Base-by-base conservation (phyloP, 2,113 vertebrate genomes). In the Apteryx mantelli region DNA sequence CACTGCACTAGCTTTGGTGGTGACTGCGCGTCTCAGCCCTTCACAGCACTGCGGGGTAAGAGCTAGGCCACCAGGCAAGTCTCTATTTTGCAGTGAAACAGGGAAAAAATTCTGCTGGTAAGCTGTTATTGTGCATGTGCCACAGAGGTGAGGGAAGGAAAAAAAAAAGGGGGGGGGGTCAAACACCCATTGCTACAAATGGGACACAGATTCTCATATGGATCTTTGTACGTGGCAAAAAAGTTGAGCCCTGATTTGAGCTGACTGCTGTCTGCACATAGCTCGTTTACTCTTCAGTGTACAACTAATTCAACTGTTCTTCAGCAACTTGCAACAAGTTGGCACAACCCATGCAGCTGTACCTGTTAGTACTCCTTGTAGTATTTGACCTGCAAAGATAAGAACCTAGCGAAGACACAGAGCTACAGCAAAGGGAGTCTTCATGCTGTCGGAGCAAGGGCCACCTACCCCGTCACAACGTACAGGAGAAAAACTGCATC, bases 131-230 rank as follows among this genome's bases (percentile, higher is more conserved):
- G 11, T 30, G 61, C 26, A 42, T 4, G 13, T 40, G 9, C 38
- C 74, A 46, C 22, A 19, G 32, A 56, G 8, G 30, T 22, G 53
- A 77, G 19, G 36, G 48, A 65, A 73, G 38, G 36, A 66, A 89
- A 85, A 50, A 4, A 75, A 24, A 46, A 89, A 30, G 10, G 26
- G 28, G 26, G 55, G 28, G 55, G 30, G 19, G 56, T 50, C 28
- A 32, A 40, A 44, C n/a, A 61, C 1, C 5, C 0, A 0, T 26
- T 40, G 4, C 16, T 84, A 66, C 25, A 69, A 65, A 38, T 21
- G 5, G 69, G 22, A 36, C 53, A 56, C 28, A n/a, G 28, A 50
- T 36, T 30, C n/a, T 38, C n/a, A 3, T 8, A 26, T 13, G 56
- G 38, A 71, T 82, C 70, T 82, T 64, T 28, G 83, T 3, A 19